Evolutionary conservation across 2,888 invertebrate species (phyloP), one percentile per base, ranked within the genome.

Genomic region (Athalia rosae): DNA sequence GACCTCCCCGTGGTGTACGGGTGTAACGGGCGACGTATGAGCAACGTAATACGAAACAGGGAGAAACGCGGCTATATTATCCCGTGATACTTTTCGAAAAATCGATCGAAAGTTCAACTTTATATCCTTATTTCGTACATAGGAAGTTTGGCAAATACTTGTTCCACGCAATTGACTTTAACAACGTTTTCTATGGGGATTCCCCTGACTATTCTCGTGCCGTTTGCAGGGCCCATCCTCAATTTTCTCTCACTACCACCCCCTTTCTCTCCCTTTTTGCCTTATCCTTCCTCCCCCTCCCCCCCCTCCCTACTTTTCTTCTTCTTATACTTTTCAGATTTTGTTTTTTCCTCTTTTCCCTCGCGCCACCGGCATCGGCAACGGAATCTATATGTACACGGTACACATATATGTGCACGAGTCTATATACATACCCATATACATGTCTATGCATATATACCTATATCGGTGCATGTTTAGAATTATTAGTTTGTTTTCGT

Each of bases 401-500:
- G n/a, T n/a, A 28, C 28, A 28, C 28, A 28, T 2, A 28, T 28
- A 28, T 28, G 28, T 28, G 28, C 28, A 28, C 28, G 28, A 28
- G 28, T 28, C 28, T 28, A 28, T 28, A 28, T n/a, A n/a, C n/a
- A n/a, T n/a, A n/a, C n/a, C n/a, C n/a, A n/a, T n/a, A n/a, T n/a
- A n/a, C n/a, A n/a, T n/a, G n/a, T n/a, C n/a, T n/a, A n/a, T n/a
- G n/a, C n/a, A n/a, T n/a, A n/a, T 28, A 28, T 28, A 28, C 28
- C 28, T 28, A 28, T 28, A 28, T 13, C 58, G 71, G 58, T 71
- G n/a, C n/a, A n/a, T n/a, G 71, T 71, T 71, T 71, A 71, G 56
- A 74, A 74, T 61, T 74, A 74, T 74, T 62, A 62, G 74, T 74
- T 74, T 74, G 74, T 74, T 74, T 74, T 74, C 74, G 74, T 74